Evolutionary conservation across 2,113 vertebrate genomes (phyloP), one percentile per base, ranked within the genome.

Genomic region (Colinus virginianus): DNA sequence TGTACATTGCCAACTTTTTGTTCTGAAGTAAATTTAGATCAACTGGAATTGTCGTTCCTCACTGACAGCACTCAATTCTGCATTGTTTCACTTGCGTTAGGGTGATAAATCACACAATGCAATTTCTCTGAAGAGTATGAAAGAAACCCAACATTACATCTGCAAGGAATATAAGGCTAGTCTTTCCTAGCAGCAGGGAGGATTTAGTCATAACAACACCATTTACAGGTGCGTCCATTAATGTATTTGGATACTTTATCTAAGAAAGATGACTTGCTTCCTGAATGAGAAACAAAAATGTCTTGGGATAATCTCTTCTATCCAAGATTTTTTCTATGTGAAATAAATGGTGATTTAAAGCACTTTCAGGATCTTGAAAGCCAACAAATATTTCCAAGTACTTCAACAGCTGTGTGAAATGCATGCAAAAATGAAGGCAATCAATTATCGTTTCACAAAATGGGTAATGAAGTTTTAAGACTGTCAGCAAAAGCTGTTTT

Each of bases 81-180:
- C 38, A 53, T 78, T 3, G 2, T 86, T 93, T 84, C 53, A 32
- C 66, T 90, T 62, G 62, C 67, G 26, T 68, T 72, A 55, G 51
- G 19, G 66, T 87, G 36, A 88, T 95, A 93, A 96, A 93, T 96
- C 67, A 34, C 61, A 25, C n/a, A 28, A 5, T 43, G 34, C 38
- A 36, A 36, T 78, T 88, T 84, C 86, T 94, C 90, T 62, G 20
- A 84, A 94, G 78, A 69, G n/a, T 42, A 72, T 78, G 78, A 87
- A 90, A 69, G 74, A 15, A 11, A 84, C 87, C 74, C 43, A 84
- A 30, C 30, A 15, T 48, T 84, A 84, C 78, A 93, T 95, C 84
- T 93, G 80, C 87, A 94, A 87, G 72, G 90, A 88, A 84, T 89
- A 89, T 84, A 79, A 66, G 48, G 11, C 45, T 76, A 34, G 49